A percentile compares a stretch with the other conserved stretches of the same genome.
Evolutionary conservation across 1,140 invertebrate genomes (phyloP).

Genomic region (Panagrolaimus sp.): DNA sequence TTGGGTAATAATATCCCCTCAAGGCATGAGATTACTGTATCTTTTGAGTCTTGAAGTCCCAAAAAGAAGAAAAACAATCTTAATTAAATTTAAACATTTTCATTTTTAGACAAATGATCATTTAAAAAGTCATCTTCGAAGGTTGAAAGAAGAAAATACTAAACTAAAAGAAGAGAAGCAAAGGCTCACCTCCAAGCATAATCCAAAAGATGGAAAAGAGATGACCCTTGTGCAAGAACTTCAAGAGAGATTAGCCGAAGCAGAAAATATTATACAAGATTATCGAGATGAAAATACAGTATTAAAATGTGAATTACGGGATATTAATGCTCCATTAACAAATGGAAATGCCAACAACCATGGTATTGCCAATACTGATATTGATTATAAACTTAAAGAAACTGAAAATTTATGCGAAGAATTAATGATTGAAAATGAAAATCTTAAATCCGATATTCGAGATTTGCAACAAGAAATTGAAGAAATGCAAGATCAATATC

Average conservation of each 20-base stretch:
- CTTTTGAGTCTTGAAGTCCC: too few relatives aligned
- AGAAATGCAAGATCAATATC: constrained; percentile 76
- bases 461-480: constrained; percentile 93
- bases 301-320: constrained; percentile 52
- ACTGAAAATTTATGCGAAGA: constrained; percentile 71
- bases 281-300: constrained; percentile 57
- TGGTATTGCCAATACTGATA: constrained; percentile 6
- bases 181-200: constrained; percentile 18
- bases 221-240: constrained; percentile 43
- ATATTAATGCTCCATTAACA: constrained; percentile 34
- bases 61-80: too few relatives aligned
- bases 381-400: constrained; percentile 59
- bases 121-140: constrained; percentile 20
- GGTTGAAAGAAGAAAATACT: constrained; percentile 39
- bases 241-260: constrained; percentile 52
- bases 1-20: not conserved
- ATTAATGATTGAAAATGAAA: constrained; percentile 72
- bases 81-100: constrained; percentile 1
- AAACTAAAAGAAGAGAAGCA: constrained; percentile 41
- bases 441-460: constrained; percentile 83
- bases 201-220: constrained; percentile 27
- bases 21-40: too few relatives aligned
- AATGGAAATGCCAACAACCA: not conserved
- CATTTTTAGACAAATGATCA: constrained; percentile 20
- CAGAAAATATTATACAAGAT: constrained; percentile 53